A percentile compares a stretch with the other conserved stretches of the same genome.
phyloP scores from a whole-genome alignment of 1,140 invertebrate genomes.

The Wiebesia pumilae region DNA sequence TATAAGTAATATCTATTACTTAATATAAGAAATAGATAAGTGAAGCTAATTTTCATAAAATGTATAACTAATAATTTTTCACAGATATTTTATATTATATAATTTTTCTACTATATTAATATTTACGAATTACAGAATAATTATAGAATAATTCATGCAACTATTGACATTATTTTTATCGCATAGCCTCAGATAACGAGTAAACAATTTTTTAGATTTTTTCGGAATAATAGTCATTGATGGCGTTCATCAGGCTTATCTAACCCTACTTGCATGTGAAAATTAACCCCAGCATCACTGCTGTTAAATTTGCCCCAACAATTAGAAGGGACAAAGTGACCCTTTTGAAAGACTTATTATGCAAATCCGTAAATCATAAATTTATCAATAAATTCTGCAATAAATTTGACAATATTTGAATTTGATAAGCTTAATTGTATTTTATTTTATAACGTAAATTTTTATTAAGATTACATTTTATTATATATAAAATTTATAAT shows the following conservation, averaged over 20 bases:
- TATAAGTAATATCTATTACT: too few species aligned
- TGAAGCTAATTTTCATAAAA: too few species aligned
- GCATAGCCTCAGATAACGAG: background rate
- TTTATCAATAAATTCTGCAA: background rate
- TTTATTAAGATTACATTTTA: background rate
- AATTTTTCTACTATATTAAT: too few species aligned
- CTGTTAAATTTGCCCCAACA: background rate
- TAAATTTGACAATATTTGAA: conserved; percentile 2
- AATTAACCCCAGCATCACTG: conserved; percentile 39
- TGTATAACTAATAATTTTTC: too few species aligned
- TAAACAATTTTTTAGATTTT: background rate
- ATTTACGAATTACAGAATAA: too few species aligned
- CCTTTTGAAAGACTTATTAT: conserved; percentile 32
- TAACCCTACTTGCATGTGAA: conserved; percentile 25
- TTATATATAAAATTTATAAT: too few species aligned
- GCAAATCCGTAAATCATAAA: conserved; percentile 39
- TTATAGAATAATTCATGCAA: background rate
- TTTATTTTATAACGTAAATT: background rate
- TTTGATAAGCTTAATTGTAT: background rate
- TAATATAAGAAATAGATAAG: too few species aligned
- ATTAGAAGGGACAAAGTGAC: conserved; percentile 18
- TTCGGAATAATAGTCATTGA: background rate
- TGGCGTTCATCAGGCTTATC: conserved; percentile 26
- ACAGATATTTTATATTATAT: too few species aligned
- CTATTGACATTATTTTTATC: background rate